Evolutionary conservation across 2,888 invertebrate genomes (phyloP).

Genomic region (Macrophya annulata): DNA sequence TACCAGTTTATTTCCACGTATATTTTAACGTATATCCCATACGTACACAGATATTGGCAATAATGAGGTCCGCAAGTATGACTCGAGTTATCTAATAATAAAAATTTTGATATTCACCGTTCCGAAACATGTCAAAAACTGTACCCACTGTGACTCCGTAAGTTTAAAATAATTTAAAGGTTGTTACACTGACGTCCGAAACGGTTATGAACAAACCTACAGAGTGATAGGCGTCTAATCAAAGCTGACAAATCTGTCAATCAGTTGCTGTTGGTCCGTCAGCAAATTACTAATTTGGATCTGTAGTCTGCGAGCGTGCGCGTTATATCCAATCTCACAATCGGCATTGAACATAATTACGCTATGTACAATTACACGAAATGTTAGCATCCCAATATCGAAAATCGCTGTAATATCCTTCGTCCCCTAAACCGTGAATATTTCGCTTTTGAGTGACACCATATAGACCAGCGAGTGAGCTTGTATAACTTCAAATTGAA

Average conservation of each 20-base stretch:
- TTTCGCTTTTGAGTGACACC: not conserved
- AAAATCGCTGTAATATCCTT: not conserved
- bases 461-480: conserved; percentile 20
- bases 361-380: not conserved
- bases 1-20: not conserved
- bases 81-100: conserved; percentile 1
- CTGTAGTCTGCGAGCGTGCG: conserved; percentile 17
- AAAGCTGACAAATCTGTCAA: conserved; percentile 41
- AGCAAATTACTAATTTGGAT: conserved; percentile 28
- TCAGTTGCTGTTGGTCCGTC: conserved; percentile 24
- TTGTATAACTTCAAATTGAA: conserved; percentile 42
- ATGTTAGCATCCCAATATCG: not conserved
- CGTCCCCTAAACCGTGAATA: conserved; percentile 16
- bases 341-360: conserved; percentile 9
- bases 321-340: conserved; percentile 22
- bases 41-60: not conserved
- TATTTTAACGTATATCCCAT: not conserved
- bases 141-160: not conserved
- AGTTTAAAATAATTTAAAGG: conserved; percentile 27
- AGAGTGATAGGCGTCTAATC: not conserved
- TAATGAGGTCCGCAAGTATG: not conserved
- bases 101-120: conserved; percentile 47
- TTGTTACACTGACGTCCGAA: not conserved
- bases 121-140: conserved; percentile 22
- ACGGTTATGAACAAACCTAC: conserved; percentile 4